These are phyloP conservation scores for Nomada fucata DNA, from an alignment of 2,888 invertebrate genomes.

Conservation along the genomic window DNA sequence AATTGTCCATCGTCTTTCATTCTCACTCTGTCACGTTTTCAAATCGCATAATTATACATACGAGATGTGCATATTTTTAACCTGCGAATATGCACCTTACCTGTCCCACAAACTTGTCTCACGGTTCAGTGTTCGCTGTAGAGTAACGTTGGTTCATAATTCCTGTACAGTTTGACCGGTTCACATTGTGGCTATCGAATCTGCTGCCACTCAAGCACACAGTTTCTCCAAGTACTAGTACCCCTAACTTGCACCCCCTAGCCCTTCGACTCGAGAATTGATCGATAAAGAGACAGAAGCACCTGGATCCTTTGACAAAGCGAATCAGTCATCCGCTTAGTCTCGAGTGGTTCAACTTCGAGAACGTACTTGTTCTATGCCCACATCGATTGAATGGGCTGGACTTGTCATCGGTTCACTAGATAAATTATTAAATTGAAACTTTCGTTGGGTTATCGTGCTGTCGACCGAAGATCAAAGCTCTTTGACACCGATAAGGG, in stretches of 20 bases:
- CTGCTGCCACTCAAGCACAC: conserved; percentile 3
- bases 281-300: conserved; percentile 55
- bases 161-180: background rate
- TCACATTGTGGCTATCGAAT: background rate
- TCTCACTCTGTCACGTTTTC: background rate
- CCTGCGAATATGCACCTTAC: background rate
- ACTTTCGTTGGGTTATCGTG: conserved; percentile 14
- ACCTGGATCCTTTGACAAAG: conserved; percentile 60
- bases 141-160: background rate
- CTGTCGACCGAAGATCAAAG: conserved; percentile 7
- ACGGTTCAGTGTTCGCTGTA: background rate
- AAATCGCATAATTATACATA: background rate
- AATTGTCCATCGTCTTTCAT: no score
- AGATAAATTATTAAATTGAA: conserved; percentile 47
- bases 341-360: conserved; percentile 56
- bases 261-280: conserved; percentile 28
- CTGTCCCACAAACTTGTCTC: background rate
- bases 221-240: conserved; percentile 30
- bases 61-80: background rate
- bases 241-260: conserved; percentile 14
- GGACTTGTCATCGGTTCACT: conserved; percentile 24
- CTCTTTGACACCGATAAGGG: background rate
- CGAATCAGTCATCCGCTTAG: conserved; percentile 54
- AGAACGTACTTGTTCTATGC: conserved; percentile 45
- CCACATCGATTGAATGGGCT: conserved; percentile 11